Evolutionary conservation across 2,888 invertebrate species (phyloP), one percentile per base, ranked within the genome.

Genomic region (Sinopyrophorus schimmeli): DNA sequence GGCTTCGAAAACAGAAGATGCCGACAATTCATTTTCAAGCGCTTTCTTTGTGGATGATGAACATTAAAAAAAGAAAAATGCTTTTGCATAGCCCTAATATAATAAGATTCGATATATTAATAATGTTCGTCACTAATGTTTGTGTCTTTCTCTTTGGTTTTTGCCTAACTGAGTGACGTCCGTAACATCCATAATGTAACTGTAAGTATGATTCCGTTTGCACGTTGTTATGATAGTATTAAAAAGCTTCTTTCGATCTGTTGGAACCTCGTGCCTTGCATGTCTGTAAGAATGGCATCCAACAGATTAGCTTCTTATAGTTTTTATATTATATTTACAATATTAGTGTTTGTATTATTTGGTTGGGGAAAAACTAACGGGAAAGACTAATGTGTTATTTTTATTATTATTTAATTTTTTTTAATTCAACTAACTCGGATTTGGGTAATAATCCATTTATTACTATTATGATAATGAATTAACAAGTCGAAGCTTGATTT

Each of bases 61-160:
- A n/a, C n/a, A n/a, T n/a, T n/a, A n/a, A n/a, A n/a, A n/a, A n/a
- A n/a, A n/a, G n/a, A n/a, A n/a, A n/a, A n/a, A n/a, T n/a, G n/a
- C n/a, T n/a, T 30, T 15, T 15, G 30, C 30, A 30, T 16, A 20
- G 12, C 28, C 35, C 18, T 16, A 31, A 35, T 35, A 34, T 35
- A 43, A 39, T 49, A 38, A 43, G 30, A 49, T 43, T 12, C 24
- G 12, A n/a, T n/a, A n/a, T 31, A 20, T 11, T 21, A 38, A 35
- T 49, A 35, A 47, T 58, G 55, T 58, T 54, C 59, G 59, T 61
- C 58, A 65, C 63, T 67, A 68, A 66, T 67, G 61, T 64, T 54
- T 69, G 67, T 74, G 73, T 74, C 72, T 74, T 74, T 74, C 74
- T 74, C 74, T 74, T 73, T 74, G 74, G 73, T 74, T 74, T 72